Conservation (phyloP, 2,888 invertebrate species). For the Eupsilia transversa region DNA sequence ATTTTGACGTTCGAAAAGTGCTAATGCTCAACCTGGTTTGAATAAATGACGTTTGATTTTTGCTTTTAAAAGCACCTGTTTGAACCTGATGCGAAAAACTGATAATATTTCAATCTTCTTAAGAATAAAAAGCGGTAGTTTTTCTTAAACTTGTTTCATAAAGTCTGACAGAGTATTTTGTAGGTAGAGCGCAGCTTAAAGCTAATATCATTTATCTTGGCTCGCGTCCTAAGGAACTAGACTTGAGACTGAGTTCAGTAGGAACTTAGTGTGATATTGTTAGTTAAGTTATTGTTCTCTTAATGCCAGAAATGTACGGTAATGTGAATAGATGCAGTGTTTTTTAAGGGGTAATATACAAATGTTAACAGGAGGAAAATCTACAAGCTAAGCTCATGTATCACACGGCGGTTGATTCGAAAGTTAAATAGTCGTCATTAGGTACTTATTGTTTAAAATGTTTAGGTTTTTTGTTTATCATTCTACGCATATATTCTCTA, state of each 20-base stretch:
- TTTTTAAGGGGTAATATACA: no score
- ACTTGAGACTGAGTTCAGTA: neutral
- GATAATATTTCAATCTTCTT: neutral
- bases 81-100: no score
- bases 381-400: no score
- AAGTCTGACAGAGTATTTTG: neutral
- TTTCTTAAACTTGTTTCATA: neutral
- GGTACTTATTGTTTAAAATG: conserved; percentile 33
- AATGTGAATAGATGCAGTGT: neutral
- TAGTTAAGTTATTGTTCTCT: neutral
- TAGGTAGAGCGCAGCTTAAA: conserved; percentile 8
- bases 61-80: no score
- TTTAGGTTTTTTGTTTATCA: conserved; percentile 33
- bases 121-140: neutral
- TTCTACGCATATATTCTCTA: conserved; percentile 17
- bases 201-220: conserved; percentile 30
- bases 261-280: neutral
- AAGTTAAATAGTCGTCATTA: conserved; percentile 24
- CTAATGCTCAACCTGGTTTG: no score
- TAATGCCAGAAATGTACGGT: no score
- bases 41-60: no score
- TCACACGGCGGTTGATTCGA: neutral
- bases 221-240: neutral
- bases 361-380: no score
- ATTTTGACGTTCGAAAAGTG: no score